These are phyloP conservation scores for Drosophila nr. perissopoda DNA, from an alignment of 2,888 invertebrate genomes.

Conservation along the genomic window DNA sequence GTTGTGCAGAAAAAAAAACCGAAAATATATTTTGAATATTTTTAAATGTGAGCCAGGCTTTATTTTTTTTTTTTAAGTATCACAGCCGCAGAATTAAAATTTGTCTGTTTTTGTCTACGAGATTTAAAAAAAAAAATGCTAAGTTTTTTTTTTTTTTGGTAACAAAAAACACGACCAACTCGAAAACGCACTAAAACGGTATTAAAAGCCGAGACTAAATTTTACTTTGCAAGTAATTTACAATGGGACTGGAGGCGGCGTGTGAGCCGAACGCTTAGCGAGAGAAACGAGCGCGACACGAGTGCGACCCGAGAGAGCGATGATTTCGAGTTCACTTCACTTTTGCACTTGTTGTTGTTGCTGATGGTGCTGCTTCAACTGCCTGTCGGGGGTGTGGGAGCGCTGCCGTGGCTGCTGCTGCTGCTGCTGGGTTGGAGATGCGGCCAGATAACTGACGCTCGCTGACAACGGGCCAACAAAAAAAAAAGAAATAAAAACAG, in stretches of 20 bases:
- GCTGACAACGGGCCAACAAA: slow-evolving; percentile 36
- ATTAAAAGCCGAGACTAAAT: slow-evolving; percentile 83
- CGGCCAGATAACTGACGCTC: slow-evolving; percentile 62
- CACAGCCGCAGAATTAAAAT: slow-evolving; percentile 48
- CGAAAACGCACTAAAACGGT: slow-evolving; percentile 84
- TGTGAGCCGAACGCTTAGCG: slow-evolving; percentile 50
- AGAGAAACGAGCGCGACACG: slow-evolving; percentile 37
- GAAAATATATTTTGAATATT: slow-evolving; percentile 29
- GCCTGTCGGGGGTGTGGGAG: slow-evolving; percentile 22
- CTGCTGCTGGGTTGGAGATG: slow-evolving; percentile 43
- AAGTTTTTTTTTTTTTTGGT: slow-evolving; percentile 47
- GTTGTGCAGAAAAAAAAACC: slow-evolving; percentile 8
- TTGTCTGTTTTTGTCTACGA: slow-evolving; percentile 14
- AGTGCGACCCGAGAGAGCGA: slow-evolving; percentile 14
- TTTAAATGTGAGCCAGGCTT: background rate
- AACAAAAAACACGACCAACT: slow-evolving; percentile 82
- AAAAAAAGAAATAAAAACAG: slow-evolving; percentile 26
- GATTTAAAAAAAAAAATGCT: slow-evolving; percentile 9
- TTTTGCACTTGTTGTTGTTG: slow-evolving; percentile 64
- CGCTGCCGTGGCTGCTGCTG: slow-evolving; percentile 31
- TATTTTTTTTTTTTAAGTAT: slow-evolving; percentile 25
- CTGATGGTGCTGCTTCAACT: slow-evolving; percentile 19
- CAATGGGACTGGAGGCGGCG: slow-evolving; percentile 58
- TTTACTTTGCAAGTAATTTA: slow-evolving; percentile 83
- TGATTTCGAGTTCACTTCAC: slow-evolving; percentile 72